phyloP scores from a whole-genome alignment of 2,797 vertebrate genomes.

The Scyliorhinus canicula region DNA sequence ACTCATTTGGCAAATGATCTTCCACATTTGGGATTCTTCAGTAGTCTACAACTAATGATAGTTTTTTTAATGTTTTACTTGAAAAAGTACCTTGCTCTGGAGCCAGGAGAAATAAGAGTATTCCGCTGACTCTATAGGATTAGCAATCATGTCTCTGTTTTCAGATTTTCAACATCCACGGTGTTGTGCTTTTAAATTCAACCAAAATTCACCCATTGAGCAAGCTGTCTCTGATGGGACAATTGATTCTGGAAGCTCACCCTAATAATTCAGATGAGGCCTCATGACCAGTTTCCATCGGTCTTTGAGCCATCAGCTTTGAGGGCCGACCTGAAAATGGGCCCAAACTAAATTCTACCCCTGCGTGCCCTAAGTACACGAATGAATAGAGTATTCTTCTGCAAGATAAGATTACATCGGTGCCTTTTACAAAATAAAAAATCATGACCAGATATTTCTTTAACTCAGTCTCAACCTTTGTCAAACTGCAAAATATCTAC shows the following conservation, averaged over 20 bases:
- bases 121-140: background rate
- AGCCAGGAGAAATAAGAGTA: background rate
- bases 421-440: too few species aligned
- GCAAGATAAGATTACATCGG: background rate
- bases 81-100: background rate
- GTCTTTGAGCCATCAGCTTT: background rate
- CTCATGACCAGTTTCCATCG: background rate
- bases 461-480: background rate
- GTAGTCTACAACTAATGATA: background rate
- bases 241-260: background rate
- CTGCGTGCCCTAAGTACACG: too few species aligned
- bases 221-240: background rate
- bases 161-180: background rate
- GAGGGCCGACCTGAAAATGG: background rate
- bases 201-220: background rate
- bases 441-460: background rate
- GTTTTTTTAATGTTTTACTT: background rate
- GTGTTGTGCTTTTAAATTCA: background rate
- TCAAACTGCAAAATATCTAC: background rate
- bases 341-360: background rate
- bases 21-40: background rate
- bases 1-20: background rate
- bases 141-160: background rate
- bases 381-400: constrained; percentile 40
- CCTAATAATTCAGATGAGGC: background rate